phyloP scores from a whole-genome alignment of 2,797 vertebrate genomes.

The Coregonus ussuriensis region DNA sequence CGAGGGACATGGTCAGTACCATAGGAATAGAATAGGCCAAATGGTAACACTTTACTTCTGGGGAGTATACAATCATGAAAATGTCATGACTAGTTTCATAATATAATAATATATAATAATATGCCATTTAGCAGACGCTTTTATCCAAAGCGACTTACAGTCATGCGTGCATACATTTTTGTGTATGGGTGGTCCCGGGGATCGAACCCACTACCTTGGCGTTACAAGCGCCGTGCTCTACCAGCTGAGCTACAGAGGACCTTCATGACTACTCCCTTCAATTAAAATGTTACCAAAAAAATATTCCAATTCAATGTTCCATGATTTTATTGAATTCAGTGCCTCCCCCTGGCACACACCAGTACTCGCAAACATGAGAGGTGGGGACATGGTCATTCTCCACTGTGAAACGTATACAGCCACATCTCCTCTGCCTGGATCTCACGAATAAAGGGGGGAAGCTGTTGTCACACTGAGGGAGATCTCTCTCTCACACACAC shows the following conservation, averaged over 20 bases:
- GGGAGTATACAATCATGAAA: background rate
- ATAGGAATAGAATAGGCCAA: background rate
- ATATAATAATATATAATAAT: no score
- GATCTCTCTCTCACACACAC: background rate
- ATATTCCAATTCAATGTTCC: background rate
- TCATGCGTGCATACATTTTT: no score
- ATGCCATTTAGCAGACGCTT: no score
- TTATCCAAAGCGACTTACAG: no score
- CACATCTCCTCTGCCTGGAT: constrained; percentile 93
- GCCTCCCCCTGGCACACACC: background rate
- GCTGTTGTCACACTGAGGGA: constrained; percentile 75
- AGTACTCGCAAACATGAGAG: constrained; percentile 87
- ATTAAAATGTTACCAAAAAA: background rate
- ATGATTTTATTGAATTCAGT: background rate
- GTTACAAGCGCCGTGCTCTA: no score
- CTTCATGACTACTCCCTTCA: no score
- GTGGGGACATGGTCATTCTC: constrained; percentile 83
- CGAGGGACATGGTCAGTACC: no score
- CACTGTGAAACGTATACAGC: constrained; percentile 87
- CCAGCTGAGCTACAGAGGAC: no score
- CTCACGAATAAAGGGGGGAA: constrained; percentile 86
- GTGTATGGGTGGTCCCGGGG: no score
- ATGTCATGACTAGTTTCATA: background rate
- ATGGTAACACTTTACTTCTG: background rate
- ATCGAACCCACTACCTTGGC: no score